phyloP scores from a whole-genome alignment of 2,797 vertebrate species.

The Sus cebifrons region DNA sequence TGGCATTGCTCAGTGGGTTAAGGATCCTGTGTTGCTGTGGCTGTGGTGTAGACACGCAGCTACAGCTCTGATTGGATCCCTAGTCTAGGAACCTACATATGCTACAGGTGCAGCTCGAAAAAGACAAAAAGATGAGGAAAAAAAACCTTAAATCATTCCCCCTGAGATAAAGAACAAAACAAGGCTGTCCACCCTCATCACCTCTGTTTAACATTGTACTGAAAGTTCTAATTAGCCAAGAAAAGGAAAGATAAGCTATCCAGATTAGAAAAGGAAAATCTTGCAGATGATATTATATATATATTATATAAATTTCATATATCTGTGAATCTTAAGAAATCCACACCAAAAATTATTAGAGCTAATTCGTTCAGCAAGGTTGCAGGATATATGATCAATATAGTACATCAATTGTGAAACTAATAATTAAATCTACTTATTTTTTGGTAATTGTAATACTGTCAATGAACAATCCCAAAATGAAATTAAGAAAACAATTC shows the following conservation, averaged over 20 bases:
- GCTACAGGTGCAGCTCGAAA: too few species aligned
- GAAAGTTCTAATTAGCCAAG: background rate
- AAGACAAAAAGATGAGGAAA: too few species aligned
- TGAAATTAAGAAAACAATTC: background rate
- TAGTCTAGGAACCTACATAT: too few species aligned
- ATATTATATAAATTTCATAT: background rate
- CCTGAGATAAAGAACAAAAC: background rate
- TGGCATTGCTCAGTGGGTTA: too few species aligned
- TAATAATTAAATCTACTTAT: too few species aligned
- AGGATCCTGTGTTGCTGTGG: too few species aligned
- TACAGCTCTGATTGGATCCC: too few species aligned
- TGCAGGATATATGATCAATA: background rate
- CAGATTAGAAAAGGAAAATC: slow-evolving; percentile 1
- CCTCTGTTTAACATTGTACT: background rate
- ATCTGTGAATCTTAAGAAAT: background rate
- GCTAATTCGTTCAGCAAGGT: background rate
- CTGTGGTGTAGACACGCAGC: too few species aligned
- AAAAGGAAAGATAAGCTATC: background rate
- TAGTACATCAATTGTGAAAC: background rate
- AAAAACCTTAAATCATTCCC: background rate
- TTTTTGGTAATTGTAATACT: background rate
- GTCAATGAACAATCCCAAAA: background rate
- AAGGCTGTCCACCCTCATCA: background rate
- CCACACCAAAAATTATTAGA: background rate
- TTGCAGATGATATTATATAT: background rate